Base-by-base conservation (phyloP, 2,797 vertebrate genomes). In the Harpagifer antarcticus region DNA sequence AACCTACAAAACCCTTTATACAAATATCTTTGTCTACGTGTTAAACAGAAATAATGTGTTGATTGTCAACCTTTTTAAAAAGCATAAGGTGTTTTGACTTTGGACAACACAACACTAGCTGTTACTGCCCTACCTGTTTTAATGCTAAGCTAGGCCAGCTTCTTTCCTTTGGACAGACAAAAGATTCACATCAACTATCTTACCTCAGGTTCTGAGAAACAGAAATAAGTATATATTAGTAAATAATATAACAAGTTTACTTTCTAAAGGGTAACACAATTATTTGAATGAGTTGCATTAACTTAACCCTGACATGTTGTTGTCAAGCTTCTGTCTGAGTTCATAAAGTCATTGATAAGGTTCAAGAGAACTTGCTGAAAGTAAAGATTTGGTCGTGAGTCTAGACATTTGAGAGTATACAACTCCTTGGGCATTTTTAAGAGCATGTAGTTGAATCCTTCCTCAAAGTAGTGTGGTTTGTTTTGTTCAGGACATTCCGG, bases 391-490 rank as follows among this genome's bases (percentile, higher is more conserved):
- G 33, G 8, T 37, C 33, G 33, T 37, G 33, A 37, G 33, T 53
- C 27, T 27, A 61, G 37, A 62, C 59, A 8, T 60, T 37, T 55
- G 20, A 27, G 27, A 17, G 45, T 3, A 12, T 33, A 43, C 52
- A 37, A 16, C 42, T 74, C 71, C 10, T n/a, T 7, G 57, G 27
- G 56, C 40, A 53, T 69, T 59, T 27, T 55, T 16, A 75, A 63
- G 52, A 64, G 50, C 20, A 12, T 58, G 59, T 27, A 16, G n/a
- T 67, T 72, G 65, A 66, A 79, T 82, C 15, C 1, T 0, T 77
- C 43, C 73, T 76, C 65, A 72, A 76, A 83, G 68, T 45, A 15
- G 5, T 53, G 50, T 43, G 45, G 53, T 62, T 64, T 69, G 52
- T 67, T 68, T 66, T 49, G 37, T 57, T 57, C 17, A 37, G 45